Evolutionary conservation across 2,797 vertebrate species (phyloP).

Genomic region (Brachymystax lenok): DNA sequence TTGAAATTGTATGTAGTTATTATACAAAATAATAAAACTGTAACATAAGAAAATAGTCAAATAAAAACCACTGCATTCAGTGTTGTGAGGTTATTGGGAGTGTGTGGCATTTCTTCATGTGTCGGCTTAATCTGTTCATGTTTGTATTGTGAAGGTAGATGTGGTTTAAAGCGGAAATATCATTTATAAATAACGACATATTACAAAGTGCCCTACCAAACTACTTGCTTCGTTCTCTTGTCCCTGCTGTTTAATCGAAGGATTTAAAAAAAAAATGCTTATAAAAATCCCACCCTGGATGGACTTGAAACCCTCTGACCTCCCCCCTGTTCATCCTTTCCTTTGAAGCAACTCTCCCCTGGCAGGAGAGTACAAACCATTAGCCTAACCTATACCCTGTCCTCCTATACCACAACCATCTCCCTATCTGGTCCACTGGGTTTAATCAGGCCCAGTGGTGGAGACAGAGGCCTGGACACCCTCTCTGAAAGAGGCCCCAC

Average conservation of each 20-base stretch:
- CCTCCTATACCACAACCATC: too few species aligned
- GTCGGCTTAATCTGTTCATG: slow-evolving; percentile 65
- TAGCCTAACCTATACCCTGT: slow-evolving; percentile 41
- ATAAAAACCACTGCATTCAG: slow-evolving; percentile 57
- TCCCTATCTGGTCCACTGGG: too few species aligned
- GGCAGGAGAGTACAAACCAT: neutral
- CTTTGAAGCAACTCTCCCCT: slow-evolving; percentile 5
- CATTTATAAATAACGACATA: slow-evolving; percentile 56
- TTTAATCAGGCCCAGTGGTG: slow-evolving; percentile 92
- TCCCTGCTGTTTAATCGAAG: slow-evolving; percentile 27
- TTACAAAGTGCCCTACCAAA: slow-evolving; percentile 39
- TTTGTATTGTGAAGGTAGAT: slow-evolving; percentile 79
- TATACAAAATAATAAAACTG: slow-evolving; percentile 67
- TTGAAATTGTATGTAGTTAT: slow-evolving; percentile 1
- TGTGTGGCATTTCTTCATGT: slow-evolving; percentile 74
- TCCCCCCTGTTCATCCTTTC: neutral
- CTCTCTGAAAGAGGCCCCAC: slow-evolving; percentile 75
- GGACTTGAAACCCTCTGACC: slow-evolving; percentile 4
- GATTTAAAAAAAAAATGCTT: slow-evolving; percentile 16
- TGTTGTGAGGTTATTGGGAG: slow-evolving; percentile 66
- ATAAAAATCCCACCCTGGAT: slow-evolving; percentile 10
- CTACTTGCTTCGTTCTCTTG: slow-evolving; percentile 31
- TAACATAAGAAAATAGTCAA: slow-evolving; percentile 62
- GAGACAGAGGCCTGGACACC: slow-evolving; percentile 91
- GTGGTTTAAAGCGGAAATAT: slow-evolving; percentile 75